phyloP scores from a whole-genome alignment of 2,888 invertebrate species.

The Cantharis flavilabris region DNA sequence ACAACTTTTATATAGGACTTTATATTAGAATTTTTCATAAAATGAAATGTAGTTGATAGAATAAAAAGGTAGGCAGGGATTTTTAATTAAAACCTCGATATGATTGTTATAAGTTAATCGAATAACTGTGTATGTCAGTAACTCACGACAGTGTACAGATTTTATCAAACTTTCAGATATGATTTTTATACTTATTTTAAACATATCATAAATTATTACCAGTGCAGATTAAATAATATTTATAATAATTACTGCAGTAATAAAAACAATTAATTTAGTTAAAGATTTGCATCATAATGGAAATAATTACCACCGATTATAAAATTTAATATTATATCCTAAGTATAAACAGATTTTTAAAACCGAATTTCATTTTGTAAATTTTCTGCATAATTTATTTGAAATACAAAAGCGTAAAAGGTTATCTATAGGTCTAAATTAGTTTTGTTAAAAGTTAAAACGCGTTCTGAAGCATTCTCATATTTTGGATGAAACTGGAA shows the following conservation, averaged over 20 bases:
- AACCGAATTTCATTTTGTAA: not conserved
- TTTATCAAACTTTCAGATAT: not conserved
- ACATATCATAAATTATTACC: not conserved
- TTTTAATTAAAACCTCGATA: not conserved
- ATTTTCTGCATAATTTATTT: not conserved
- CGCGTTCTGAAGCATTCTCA: slow-evolving; percentile 16
- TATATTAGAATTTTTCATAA: too few species aligned
- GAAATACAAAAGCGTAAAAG: not conserved
- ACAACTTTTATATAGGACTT: too few species aligned
- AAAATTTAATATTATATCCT: not conserved
- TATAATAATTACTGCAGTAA: not conserved
- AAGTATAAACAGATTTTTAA: not conserved
- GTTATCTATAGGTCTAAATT: slow-evolving; percentile 12
- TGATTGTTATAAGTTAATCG: not conserved
- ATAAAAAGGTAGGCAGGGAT: not conserved
- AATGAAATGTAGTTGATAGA: too few species aligned
- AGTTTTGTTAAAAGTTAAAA: slow-evolving; percentile 15
- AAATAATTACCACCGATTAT: not conserved
- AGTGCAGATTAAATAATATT: not conserved
- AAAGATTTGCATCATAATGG: not conserved
- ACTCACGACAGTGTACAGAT: not conserved
- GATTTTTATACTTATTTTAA: not conserved
- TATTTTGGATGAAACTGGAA: slow-evolving; percentile 15
- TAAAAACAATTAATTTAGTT: not conserved
- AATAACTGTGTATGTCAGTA: not conserved